A percentile compares a stretch with the other conserved stretches of the same genome.
Conservation (phyloP, 2,113 vertebrate genomes). For the Sus scrofa region DNA sequence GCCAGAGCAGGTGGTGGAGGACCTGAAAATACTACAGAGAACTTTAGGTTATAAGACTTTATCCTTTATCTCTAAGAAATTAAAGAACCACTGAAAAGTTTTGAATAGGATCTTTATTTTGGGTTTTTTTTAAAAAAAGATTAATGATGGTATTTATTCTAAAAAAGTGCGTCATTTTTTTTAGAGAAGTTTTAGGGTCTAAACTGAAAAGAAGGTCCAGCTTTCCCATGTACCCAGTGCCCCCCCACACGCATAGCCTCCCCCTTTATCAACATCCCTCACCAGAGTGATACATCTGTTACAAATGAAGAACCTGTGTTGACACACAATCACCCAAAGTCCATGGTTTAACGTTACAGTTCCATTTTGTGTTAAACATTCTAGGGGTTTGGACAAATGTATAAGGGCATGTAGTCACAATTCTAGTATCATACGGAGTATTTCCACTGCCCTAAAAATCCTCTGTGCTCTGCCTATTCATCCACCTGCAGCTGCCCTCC, state of each 20-base stretch:
- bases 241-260: not conserved
- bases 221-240: not conserved
- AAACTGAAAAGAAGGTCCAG: not conserved
- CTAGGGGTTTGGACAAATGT: not conserved
- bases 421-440: not conserved
- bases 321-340: not conserved
- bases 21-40: not conserved
- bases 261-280: not conserved
- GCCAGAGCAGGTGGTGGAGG: not conserved
- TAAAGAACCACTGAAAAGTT: not conserved
- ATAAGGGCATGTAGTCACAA: not conserved
- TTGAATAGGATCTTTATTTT: not conserved
- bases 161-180: not conserved
- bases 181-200: not conserved
- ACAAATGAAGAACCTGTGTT: not conserved
- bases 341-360: not conserved
- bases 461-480: not conserved
- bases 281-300: not conserved
- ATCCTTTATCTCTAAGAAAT: slow-evolving; percentile 10
- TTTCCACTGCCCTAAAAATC: not conserved
- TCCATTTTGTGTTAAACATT: not conserved
- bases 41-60: not conserved
- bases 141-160: not conserved
- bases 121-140: not conserved
- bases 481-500: not conserved